These are phyloP conservation scores for Bactericera cockerelli DNA, from an alignment of 1,140 invertebrate species.

Conservation along the genomic window DNA sequence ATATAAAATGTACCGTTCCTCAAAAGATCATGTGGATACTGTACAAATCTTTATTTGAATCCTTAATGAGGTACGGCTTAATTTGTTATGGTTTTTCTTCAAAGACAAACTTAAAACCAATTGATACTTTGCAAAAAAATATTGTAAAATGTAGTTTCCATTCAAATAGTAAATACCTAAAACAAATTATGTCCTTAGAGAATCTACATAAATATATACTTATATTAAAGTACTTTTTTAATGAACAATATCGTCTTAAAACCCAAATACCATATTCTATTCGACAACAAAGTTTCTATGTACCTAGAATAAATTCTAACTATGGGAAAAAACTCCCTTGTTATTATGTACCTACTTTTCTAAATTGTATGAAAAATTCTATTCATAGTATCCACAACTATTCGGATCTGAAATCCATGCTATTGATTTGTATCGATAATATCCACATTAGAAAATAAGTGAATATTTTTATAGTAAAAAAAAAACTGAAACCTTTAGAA, in stretches of 20 bases:
- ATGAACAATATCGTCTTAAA: background rate
- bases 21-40: background rate
- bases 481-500: too few species aligned
- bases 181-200: background rate
- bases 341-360: background rate
- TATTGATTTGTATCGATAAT: too few species aligned
- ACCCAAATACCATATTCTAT: background rate
- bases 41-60: background rate
- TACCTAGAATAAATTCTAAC: background rate
- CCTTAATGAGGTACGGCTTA: background rate
- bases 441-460: too few species aligned
- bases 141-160: background rate
- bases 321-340: background rate
- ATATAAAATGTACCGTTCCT: background rate
- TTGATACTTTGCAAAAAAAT: background rate
- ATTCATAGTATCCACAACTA: too few species aligned
- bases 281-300: background rate
- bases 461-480: too few species aligned
- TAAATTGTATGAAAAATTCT: too few species aligned
- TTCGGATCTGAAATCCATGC: too few species aligned
- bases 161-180: background rate
- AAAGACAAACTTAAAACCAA: background rate
- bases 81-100: background rate
- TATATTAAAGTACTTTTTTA: background rate
- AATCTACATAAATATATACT: conserved; percentile 3